Evolutionary conservation across 2,888 invertebrate genomes (phyloP).

Genomic region (Thecocarcelia acutangulata): DNA sequence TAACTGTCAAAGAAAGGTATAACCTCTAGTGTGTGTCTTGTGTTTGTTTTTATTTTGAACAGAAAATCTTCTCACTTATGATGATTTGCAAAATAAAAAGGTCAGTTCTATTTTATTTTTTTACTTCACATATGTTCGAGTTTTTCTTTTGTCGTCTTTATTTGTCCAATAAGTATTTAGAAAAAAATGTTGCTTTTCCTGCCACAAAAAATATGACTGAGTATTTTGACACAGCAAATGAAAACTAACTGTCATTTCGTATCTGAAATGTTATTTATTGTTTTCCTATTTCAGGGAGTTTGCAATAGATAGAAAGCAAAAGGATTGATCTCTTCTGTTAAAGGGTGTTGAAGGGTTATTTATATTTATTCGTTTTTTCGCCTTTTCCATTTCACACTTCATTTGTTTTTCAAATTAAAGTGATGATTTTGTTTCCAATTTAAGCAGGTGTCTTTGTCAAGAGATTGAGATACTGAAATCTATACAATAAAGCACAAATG

Average conservation of each 20-base stretch:
- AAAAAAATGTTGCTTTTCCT: slow-evolving; percentile 1
- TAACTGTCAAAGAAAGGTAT: slow-evolving; percentile 38
- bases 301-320: not conserved
- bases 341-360: slow-evolving; percentile 50
- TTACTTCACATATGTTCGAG: slow-evolving; percentile 10
- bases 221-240: slow-evolving; percentile 59
- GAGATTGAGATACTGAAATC: not conserved
- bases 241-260: slow-evolving; percentile 45
- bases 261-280: slow-evolving; percentile 47
- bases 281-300: slow-evolving; percentile 17
- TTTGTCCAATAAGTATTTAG: slow-evolving; percentile 8
- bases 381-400: slow-evolving; percentile 68
- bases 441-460: slow-evolving; percentile 57
- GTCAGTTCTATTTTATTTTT: slow-evolving; percentile 23
- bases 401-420: slow-evolving; percentile 54
- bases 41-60: not conserved
- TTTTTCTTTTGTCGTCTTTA: not conserved
- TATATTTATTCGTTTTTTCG: slow-evolving; percentile 14
- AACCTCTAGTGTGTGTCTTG: slow-evolving; percentile 17
- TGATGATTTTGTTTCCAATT: slow-evolving; percentile 42
- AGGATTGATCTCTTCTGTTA: slow-evolving; percentile 17
- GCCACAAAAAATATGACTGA: slow-evolving; percentile 40
- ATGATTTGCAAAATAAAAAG: slow-evolving; percentile 64
- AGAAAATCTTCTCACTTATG: slow-evolving; percentile 50
- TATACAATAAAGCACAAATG: not conserved